Percentiles rank a stretch among this genome's conserved stretches.
These are phyloP conservation scores for Caradrina clavipalpis DNA, from an alignment of 2,888 invertebrate species.

Conservation along the genomic window DNA sequence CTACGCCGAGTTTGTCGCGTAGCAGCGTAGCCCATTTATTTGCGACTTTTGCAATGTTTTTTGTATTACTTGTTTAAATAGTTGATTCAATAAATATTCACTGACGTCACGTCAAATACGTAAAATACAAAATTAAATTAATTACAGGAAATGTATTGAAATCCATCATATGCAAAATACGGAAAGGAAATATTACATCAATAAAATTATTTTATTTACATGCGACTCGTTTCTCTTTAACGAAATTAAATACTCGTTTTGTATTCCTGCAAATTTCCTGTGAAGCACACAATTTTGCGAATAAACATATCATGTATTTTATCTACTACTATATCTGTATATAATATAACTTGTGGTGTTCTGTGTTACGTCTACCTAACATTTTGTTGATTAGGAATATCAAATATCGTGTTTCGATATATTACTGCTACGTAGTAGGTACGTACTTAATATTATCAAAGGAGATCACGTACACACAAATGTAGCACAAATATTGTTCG, in stretches of 20 bases:
- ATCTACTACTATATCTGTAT: neutral
- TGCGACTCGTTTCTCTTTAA: conserved; percentile 8
- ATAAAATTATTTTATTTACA: conserved; percentile 24
- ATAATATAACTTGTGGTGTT: neutral
- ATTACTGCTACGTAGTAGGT: neutral
- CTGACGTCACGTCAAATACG: neutral
- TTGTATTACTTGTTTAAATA: neutral
- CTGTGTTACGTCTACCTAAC: neutral
- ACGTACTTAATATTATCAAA: conserved; percentile 8
- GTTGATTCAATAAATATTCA: neutral
- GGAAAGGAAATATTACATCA: neutral
- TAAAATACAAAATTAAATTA: too few species aligned
- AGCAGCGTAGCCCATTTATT: conserved; percentile 33
- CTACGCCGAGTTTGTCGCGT: conserved; percentile 31
- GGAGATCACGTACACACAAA: neutral
- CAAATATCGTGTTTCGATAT: conserved; percentile 1
- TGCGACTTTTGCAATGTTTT: conserved; percentile 7
- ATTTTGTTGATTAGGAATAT: conserved; percentile 18
- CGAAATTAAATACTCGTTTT: conserved; percentile 1
- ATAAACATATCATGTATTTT: neutral
- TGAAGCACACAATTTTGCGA: neutral
- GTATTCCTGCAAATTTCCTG: too few species aligned
- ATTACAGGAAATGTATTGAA: neutral
- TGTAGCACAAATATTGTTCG: conserved; percentile 1
- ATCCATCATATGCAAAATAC: conserved; percentile 19